Conservation (phyloP, 2,113 vertebrate species). For the Nicator chloris region DNA sequence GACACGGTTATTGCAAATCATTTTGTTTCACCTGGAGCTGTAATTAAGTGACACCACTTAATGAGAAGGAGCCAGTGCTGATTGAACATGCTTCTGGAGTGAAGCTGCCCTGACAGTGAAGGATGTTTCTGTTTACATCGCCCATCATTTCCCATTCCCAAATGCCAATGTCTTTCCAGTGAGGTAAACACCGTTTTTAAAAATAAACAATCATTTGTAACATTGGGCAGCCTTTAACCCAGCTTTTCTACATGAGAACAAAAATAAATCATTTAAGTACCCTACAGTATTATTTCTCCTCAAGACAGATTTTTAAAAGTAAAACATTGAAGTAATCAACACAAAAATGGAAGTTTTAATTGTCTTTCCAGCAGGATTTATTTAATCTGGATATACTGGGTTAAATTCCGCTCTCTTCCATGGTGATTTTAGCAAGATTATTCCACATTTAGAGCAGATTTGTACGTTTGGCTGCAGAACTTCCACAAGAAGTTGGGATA, state of each 20-base stretch:
- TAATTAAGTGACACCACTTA: conserved; percentile 38
- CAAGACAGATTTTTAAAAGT: not conserved
- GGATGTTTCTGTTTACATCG: conserved; percentile 2
- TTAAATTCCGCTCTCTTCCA: not conserved
- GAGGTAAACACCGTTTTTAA: not conserved
- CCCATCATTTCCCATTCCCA: not conserved
- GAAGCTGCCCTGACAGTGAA: not conserved
- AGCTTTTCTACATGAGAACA: not conserved
- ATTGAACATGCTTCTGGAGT: not conserved
- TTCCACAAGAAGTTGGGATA: not conserved
- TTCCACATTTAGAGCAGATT: not conserved
- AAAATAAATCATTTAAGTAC: not conserved
- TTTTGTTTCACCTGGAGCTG: conserved; percentile 9
- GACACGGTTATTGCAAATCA: conserved; percentile 14
- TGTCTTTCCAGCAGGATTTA: not conserved
- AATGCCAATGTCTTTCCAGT: not conserved
- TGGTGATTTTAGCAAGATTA: not conserved
- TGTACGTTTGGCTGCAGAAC: not conserved
- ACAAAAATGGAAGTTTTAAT: not conserved
- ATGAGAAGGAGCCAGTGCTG: not conserved
- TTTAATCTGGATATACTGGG: not conserved
- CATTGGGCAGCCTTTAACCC: not conserved
- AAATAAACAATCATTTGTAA: not conserved
- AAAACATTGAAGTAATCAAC: not conserved
- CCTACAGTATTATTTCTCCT: not conserved